phyloP scores from a whole-genome alignment of 2,888 invertebrate genomes.

The Anthophora plumipes region DNA sequence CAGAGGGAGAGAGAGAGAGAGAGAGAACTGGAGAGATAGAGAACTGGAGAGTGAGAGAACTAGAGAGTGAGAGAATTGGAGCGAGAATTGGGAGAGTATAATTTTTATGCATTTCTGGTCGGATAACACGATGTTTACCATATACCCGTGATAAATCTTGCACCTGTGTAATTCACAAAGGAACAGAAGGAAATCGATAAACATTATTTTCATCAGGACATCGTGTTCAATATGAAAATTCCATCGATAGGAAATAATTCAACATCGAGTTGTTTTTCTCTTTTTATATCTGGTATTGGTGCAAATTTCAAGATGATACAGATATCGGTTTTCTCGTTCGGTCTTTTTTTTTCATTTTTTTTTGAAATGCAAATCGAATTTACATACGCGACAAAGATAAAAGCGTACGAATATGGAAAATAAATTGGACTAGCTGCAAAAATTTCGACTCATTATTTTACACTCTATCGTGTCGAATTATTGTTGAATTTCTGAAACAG shows the following conservation, averaged over 20 bases:
- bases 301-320: not conserved
- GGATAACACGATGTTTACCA: not conserved
- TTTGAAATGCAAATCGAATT: not conserved
- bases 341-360: not conserved
- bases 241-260: not conserved
- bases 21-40: too few relatives aligned
- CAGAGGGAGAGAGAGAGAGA: too few relatives aligned
- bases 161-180: not conserved
- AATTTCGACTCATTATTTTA: not conserved
- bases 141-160: not conserved
- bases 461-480: not conserved
- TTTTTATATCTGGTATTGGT: not conserved
- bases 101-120: not conserved
- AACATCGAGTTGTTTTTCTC: not conserved
- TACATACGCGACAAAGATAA: not conserved
- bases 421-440: not conserved
- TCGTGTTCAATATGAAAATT: not conserved
- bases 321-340: too few relatives aligned
- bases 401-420: not conserved
- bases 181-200: not conserved
- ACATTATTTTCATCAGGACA: not conserved
- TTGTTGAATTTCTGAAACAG: not conserved
- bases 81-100: too few relatives aligned
- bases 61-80: not conserved
- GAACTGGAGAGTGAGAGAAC: too few relatives aligned